Percentiles rank a stretch among this genome's conserved stretches.
phyloP scores from a whole-genome alignment of 2,113 vertebrate genomes.

The Orycteropus afer region DNA sequence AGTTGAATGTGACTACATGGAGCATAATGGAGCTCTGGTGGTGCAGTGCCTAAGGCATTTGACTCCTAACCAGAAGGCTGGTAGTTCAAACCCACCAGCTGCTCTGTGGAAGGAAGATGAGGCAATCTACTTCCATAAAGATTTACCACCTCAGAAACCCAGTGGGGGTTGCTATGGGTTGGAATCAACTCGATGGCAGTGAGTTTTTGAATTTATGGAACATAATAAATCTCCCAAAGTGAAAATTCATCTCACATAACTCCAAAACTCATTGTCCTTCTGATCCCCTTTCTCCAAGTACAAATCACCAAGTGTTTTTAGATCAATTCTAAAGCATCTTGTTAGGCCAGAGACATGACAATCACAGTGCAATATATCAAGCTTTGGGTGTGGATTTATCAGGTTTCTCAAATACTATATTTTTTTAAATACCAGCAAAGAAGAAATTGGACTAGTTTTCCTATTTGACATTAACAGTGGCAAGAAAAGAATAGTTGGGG shows the following conservation, averaged over 20 bases:
- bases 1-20: neutral
- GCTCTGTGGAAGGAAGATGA: too few species aligned
- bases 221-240: neutral
- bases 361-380: too few species aligned
- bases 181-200: too few species aligned
- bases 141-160: too few species aligned
- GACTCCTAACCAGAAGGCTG: too few species aligned
- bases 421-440: conserved; percentile 33
- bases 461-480: neutral
- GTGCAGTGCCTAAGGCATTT: too few species aligned
- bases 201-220: too few species aligned
- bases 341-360: neutral
- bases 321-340: neutral
- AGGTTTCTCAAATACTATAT: neutral
- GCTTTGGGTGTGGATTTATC: neutral
- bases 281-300: neutral
- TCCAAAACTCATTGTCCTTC: neutral
- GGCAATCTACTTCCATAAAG: too few species aligned
- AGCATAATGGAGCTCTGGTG: neutral
- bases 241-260: neutral
- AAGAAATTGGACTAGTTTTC: conserved; percentile 3
- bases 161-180: too few species aligned
- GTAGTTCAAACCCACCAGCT: too few species aligned
- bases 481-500: neutral
- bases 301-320: neutral